Conservation (phyloP, 2,113 vertebrate genomes). For the Halichoeres trimaculatus region DNA sequence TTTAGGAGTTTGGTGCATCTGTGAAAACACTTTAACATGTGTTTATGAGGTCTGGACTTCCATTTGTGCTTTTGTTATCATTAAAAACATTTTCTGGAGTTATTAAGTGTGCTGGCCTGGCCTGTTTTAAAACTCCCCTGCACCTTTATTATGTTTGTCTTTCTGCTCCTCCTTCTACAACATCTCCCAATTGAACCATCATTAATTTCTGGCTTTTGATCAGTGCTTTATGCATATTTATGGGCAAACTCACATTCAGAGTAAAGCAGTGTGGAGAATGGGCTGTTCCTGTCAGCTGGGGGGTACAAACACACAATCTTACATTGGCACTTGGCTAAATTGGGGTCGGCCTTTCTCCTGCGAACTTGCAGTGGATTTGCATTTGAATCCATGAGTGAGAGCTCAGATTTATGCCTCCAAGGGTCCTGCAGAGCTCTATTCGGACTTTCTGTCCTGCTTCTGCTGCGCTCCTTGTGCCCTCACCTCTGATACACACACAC, state of each 20-base stretch:
- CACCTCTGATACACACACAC: conserved; percentile 29
- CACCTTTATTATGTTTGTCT: too few species aligned
- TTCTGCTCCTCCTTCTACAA: too few species aligned
- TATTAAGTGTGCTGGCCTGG: too few species aligned
- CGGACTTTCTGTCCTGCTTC: conserved; percentile 45
- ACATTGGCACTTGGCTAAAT: conserved; percentile 74
- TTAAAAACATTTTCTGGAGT: too few species aligned
- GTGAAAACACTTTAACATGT: too few species aligned
- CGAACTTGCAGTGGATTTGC: conserved; percentile 75
- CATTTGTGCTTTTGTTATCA: too few species aligned
- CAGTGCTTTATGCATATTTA: conserved; percentile 40
- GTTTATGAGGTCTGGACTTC: too few species aligned
- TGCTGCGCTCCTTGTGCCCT: conserved; percentile 31
- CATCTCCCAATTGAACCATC: too few species aligned
- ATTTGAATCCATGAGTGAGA: conserved; percentile 84
- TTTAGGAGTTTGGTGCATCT: too few species aligned
- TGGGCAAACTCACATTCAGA: conserved; percentile 33
- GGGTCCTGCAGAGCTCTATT: conserved; percentile 74
- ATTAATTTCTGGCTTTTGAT: conserved; percentile 4
- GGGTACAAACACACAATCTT: conserved; percentile 45
- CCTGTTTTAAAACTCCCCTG: too few species aligned
- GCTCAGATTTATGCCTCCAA: conserved; percentile 78
- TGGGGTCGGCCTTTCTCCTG: conserved; percentile 75
- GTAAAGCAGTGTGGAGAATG: conserved; percentile 56
- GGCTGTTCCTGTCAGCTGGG: conserved; percentile 67